Conservation (phyloP, 2,888 invertebrate genomes). For the Chorisops tibialis region DNA sequence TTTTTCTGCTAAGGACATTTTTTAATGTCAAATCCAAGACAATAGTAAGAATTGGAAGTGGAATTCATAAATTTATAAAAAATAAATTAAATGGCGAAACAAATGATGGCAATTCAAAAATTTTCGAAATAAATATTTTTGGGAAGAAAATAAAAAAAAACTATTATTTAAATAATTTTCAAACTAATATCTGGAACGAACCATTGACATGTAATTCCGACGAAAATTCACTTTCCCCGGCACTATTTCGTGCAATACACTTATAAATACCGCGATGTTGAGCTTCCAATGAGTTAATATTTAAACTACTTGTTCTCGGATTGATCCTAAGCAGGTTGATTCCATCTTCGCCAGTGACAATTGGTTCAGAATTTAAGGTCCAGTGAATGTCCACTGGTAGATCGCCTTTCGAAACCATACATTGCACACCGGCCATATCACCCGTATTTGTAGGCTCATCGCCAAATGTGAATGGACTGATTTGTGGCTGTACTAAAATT, state of each 20-base stretch:
- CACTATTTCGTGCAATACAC: constrained; percentile 70
- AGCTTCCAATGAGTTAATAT: constrained; percentile 59
- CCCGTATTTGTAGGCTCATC: constrained; percentile 60
- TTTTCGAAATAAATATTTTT: background rate
- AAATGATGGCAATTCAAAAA: background rate
- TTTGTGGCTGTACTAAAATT: constrained; percentile 53
- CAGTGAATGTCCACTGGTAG: constrained; percentile 71
- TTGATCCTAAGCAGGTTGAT: constrained; percentile 58
- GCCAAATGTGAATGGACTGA: constrained; percentile 59
- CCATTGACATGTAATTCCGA: constrained; percentile 61
- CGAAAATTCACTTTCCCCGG: constrained; percentile 65
- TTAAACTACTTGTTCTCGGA: constrained; percentile 59
- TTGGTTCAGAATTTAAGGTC: constrained; percentile 60
- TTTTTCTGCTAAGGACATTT: too few relatives aligned
- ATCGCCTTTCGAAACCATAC: constrained; percentile 72
- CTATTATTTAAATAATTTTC: constrained; percentile 50
- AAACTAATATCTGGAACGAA: constrained; percentile 42
- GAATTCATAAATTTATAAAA: too few relatives aligned
- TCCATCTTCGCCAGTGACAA: constrained; percentile 63
- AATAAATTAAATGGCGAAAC: too few relatives aligned
- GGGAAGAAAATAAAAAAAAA: too few relatives aligned
- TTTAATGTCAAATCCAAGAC: too few relatives aligned
- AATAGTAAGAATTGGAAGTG: too few relatives aligned
- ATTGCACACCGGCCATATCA: constrained; percentile 62
- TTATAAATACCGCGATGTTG: constrained; percentile 71